Evolutionary conservation across 2,888 invertebrate species (phyloP), one percentile per base, ranked within the genome.

Genomic region (Cetonia aurata): DNA sequence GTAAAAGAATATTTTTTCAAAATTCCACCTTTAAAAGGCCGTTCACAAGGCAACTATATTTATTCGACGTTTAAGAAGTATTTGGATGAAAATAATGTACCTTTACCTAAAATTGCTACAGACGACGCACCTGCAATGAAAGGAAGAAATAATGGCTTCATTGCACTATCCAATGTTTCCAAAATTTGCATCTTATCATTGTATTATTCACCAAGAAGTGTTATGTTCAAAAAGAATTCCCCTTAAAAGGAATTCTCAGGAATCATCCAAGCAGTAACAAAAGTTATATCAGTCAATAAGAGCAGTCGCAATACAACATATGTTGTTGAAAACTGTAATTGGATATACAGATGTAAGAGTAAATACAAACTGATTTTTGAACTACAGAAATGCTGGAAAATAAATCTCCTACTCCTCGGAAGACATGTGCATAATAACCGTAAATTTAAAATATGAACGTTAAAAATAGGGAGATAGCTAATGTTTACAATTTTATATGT

Each of bases 61-160:
- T 75, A 70, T 74, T 56, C 53, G 52, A 50, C 69, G 66, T 75
- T 73, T 70, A 75, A 67, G 67, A 73, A 62, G 15, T 72, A 42
- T 73, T 44, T 65, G 44, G 62, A 33, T 17, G 48, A 62, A 53
- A 55, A 33, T 57, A 70, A 74, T 33, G 42, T 74, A 44, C 71
- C 68, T 33, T 37, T 75, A 72, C 70, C 72, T 19, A 65, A 71
- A 15, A 75, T 75, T 60, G 71, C 75, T 48, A 77, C 75, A 52
- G 74, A 73, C 48, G 72, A 69, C n/a, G 73, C 72, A 56, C 76
- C 73, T 71, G 73, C 74, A 55, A 75, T 76, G 71, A 68, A 33
- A 50, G 72, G 73, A 69, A 48, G 12, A n/a, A 69, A 70, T 31
- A 75, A 73, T 52, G 73, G 71, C 67, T 71, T 76, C 66, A 52